These are phyloP conservation scores for Callopanchax toddi DNA, from an alignment of 2,113 vertebrate genomes.

Conservation along the genomic window DNA sequence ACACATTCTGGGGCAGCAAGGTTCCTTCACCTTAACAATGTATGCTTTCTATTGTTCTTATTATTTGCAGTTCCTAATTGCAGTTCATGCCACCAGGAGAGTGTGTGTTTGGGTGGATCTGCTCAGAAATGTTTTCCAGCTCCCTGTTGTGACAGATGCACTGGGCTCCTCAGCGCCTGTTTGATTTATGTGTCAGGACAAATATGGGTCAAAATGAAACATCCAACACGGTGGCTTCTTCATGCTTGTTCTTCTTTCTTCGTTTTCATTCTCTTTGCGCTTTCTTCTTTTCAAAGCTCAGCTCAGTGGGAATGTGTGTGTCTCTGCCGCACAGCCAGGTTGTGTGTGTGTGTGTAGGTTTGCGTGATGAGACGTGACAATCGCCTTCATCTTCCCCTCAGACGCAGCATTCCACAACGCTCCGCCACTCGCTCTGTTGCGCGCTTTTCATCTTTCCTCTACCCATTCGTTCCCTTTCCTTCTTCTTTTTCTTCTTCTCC, in stretches of 20 bases:
- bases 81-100: conserved; percentile 59
- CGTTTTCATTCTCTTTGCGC: conserved; percentile 75
- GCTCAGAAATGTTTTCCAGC: conserved; percentile 60
- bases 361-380: conserved; percentile 79
- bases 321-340: conserved; percentile 61
- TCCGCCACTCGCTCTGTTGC: conserved; percentile 66
- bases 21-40: conserved; percentile 30
- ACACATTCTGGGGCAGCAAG: conserved; percentile 29
- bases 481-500: conserved; percentile 54
- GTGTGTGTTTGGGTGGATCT: conserved; percentile 43
- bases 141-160: conserved; percentile 58
- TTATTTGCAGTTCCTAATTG: conserved; percentile 63
- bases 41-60: conserved; percentile 45
- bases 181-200: conserved; percentile 78
- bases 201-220: conserved; percentile 81
- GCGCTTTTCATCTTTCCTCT: conserved; percentile 74
- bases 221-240: conserved; percentile 72
- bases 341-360: conserved; percentile 46
- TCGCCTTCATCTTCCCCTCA: conserved; percentile 78
- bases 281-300: conserved; percentile 75
- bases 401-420: conserved; percentile 73
- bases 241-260: conserved; percentile 73
- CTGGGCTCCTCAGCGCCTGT: conserved; percentile 65
- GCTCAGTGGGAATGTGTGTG: conserved; percentile 70
- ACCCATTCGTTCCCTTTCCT: conserved; percentile 43